A percentile compares a stretch with the other conserved stretches of the same genome.
Conservation (phyloP, 2,113 vertebrate genomes). For the Pongo abelii region DNA sequence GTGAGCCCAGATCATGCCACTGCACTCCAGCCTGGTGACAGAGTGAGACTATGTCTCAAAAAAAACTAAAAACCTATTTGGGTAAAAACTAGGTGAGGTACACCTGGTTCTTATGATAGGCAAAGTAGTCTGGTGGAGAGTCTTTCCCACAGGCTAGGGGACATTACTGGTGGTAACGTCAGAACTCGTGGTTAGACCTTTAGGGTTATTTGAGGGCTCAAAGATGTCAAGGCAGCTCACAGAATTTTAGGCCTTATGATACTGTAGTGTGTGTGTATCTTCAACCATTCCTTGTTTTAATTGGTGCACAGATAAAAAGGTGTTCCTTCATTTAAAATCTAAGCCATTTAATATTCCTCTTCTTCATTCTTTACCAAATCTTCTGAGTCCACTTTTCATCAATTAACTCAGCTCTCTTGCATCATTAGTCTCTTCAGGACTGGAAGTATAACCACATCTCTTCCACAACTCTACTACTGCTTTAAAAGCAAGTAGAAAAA, state of each 20-base stretch:
- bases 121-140: too few species aligned
- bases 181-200: fast-evolving
- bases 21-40: too few species aligned
- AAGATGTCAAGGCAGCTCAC: neutral
- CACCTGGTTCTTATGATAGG: neutral
- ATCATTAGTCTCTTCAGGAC: neutral
- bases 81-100: neutral
- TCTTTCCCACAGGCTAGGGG: fast-evolving
- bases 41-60: too few species aligned
- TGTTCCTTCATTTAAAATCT: neutral
- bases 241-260: neutral
- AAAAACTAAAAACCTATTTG: too few species aligned
- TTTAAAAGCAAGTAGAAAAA: neutral
- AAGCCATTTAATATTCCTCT: neutral
- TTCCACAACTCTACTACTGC: neutral
- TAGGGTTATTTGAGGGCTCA: neutral
- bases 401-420: neutral
- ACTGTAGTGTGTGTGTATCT: neutral
- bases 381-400: neutral
- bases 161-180: neutral
- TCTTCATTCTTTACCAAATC: neutral
- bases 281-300: neutral
- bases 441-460: neutral
- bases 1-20: too few species aligned
- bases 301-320: neutral